These are phyloP conservation scores for Philaenus spumarius DNA, from an alignment of 1,140 invertebrate species.

Conservation along the genomic window DNA sequence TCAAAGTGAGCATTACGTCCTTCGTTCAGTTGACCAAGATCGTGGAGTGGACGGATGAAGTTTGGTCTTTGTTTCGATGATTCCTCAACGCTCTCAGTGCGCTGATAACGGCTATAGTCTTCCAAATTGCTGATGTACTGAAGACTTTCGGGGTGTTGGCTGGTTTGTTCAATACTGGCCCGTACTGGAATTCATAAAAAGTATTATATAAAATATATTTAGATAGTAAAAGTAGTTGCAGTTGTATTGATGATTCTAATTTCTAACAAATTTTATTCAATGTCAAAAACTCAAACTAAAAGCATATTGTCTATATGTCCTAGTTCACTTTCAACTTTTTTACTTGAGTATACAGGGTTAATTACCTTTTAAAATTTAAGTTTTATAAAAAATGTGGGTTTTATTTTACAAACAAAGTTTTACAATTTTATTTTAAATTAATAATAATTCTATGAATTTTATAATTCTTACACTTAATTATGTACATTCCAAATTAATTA, in stretches of 20 bases:
- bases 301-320: too few species aligned
- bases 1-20: conserved; percentile 92
- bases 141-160: conserved; percentile 90
- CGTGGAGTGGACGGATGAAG: conserved; percentile 83
- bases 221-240: too few species aligned
- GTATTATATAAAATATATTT: too few species aligned
- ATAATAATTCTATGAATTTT: too few species aligned
- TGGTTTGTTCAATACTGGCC: conserved; percentile 72
- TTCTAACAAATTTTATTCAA: background rate
- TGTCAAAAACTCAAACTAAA: background rate
- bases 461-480: too few species aligned
- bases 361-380: too few species aligned
- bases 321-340: too few species aligned
- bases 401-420: too few species aligned
- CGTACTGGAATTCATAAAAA: conserved; percentile 45
- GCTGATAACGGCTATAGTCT: conserved; percentile 82
- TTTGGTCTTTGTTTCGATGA: conserved; percentile 67
- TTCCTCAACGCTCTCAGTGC: conserved; percentile 74
- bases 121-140: conserved; percentile 89
- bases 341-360: too few species aligned
- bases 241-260: background rate
- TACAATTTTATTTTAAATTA: too few species aligned
- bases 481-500: too few species aligned
- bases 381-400: too few species aligned
- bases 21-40: conserved; percentile 82